These are phyloP conservation scores for Muricea muricata DNA, from an alignment of 92 coral and sea anemone genomes.

Conservation along the genomic window DNA sequence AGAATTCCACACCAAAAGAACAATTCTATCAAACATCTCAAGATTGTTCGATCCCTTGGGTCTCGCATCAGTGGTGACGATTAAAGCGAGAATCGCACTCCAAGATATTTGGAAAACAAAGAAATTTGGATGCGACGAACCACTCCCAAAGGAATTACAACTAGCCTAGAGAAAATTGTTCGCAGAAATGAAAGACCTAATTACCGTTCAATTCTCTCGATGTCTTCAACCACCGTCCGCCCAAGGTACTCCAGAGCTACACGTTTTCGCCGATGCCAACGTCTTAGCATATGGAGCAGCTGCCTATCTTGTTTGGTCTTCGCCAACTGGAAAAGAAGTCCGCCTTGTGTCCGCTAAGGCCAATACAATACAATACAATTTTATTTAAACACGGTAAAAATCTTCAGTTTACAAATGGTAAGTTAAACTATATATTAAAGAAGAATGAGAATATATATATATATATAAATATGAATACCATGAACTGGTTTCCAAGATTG, in stretches of 20 bases:
- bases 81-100: neutral
- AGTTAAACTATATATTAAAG: too few relatives aligned
- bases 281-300: neutral
- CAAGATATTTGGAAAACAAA: neutral
- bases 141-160: neutral
- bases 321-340: too few relatives aligned
- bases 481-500: too few relatives aligned
- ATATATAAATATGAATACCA: too few relatives aligned
- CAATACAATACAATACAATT: too few relatives aligned
- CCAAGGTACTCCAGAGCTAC: neutral
- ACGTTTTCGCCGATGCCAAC: neutral
- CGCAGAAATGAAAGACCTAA: neutral
- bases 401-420: too few relatives aligned
- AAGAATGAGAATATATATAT: too few relatives aligned
- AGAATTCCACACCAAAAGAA: neutral
- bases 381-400: too few relatives aligned
- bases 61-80: neutral
- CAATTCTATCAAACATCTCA: conserved; percentile 9
- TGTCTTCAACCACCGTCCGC: neutral
- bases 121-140: neutral
- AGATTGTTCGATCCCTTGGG: conserved; percentile 52
- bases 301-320: neutral
- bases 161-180: neutral
- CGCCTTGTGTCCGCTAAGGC: too few relatives aligned
- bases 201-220: neutral